A percentile compares a stretch with the other conserved stretches of the same genome.
Evolutionary conservation across 1,140 invertebrate species (phyloP).

Genomic region (Eumaeus atala): DNA sequence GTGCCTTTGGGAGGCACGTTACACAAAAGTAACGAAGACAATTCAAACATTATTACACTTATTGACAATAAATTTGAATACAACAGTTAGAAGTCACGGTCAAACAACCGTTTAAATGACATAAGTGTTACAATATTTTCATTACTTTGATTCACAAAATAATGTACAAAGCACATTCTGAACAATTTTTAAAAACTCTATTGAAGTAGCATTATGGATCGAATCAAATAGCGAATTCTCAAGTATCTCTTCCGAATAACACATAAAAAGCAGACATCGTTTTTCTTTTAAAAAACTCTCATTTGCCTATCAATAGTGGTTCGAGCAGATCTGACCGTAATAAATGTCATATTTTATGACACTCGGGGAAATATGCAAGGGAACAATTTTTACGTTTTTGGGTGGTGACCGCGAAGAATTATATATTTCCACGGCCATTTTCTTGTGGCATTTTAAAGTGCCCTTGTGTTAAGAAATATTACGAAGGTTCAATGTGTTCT

Average conservation of each 20-base stretch:
- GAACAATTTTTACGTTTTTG: constrained; percentile 70
- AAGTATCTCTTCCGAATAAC: constrained; percentile 66
- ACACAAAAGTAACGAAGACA: too few relatives aligned
- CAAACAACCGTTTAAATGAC: neutral
- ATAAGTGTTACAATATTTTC: too few relatives aligned
- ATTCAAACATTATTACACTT: too few relatives aligned
- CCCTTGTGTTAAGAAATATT: constrained; percentile 23
- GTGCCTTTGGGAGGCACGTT: too few relatives aligned
- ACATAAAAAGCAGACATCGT: constrained; percentile 74
- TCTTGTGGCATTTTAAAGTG: constrained; percentile 55
- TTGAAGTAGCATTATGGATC: neutral
- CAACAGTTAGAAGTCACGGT: neutral
- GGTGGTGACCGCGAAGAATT: constrained; percentile 63
- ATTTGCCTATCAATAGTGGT: constrained; percentile 74
- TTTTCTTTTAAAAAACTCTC: constrained; percentile 74
- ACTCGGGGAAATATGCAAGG: constrained; percentile 72
- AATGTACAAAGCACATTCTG: too few relatives aligned
- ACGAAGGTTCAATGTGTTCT: neutral
- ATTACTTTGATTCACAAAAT: too few relatives aligned
- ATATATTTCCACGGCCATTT: constrained; percentile 57
- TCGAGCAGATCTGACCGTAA: constrained; percentile 72
- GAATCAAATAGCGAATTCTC: constrained; percentile 50
- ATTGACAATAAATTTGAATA: neutral
- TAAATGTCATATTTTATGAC: constrained; percentile 73
- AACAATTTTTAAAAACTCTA: too few relatives aligned